A percentile compares a stretch with the other conserved stretches of the same genome.
These are phyloP conservation scores for Hippasteria phrygiana DNA, from an alignment of 53 echinoderm and acorn worm species.

Conservation along the genomic window DNA sequence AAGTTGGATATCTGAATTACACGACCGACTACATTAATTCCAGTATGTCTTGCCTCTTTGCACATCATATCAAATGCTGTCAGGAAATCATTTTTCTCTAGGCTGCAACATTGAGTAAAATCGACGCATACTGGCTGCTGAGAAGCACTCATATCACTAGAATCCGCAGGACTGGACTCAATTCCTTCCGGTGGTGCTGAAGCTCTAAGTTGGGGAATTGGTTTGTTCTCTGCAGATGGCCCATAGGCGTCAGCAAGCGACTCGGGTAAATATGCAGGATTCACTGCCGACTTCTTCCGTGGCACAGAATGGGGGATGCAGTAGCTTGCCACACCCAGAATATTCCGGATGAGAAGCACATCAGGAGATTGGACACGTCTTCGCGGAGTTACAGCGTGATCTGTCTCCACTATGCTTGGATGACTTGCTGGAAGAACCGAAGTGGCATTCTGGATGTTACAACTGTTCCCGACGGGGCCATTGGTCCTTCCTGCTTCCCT, in stretches of 20 bases:
- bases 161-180: neutral
- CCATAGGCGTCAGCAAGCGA: neutral
- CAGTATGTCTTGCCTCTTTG: neutral
- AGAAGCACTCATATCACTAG: neutral
- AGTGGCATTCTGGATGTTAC: neutral
- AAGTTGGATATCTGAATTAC: slow-evolving; percentile 33
- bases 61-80: neutral
- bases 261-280: neutral
- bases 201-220: too few relatives aligned
- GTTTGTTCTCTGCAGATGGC: too few relatives aligned
- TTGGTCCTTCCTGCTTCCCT: neutral
- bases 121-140: neutral
- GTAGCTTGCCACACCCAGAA: slow-evolving; percentile 2
- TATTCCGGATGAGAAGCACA: neutral
- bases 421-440: neutral
- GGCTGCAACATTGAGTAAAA: neutral
- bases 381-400: neutral
- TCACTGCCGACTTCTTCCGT: neutral
- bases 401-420: neutral
- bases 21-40: neutral
- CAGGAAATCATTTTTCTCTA: neutral
- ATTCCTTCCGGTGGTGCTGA: neutral
- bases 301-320: neutral
- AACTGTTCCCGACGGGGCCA: too few relatives aligned
- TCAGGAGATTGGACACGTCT: neutral